Percentiles rank a stretch among this genome's conserved stretches.
Evolutionary conservation across 2,797 vertebrate species (phyloP).

Genomic region (Sardinella longiceps): DNA sequence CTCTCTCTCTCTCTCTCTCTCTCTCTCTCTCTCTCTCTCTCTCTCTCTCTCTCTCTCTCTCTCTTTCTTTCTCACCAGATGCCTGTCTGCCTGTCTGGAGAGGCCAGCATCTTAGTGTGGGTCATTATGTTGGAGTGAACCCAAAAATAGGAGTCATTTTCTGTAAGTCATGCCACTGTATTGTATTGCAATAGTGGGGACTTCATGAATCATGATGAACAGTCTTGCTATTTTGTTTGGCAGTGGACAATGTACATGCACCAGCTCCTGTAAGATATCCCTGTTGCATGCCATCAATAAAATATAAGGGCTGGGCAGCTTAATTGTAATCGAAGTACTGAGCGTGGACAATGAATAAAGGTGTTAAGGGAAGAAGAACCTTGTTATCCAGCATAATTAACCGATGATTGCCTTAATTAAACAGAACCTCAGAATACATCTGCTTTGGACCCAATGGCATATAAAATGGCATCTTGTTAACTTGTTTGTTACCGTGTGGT

Average conservation of each 20-base stretch:
- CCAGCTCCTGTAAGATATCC: neutral
- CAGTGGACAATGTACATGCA: neutral
- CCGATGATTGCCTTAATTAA: neutral
- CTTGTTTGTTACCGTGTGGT: no score
- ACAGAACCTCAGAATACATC: neutral
- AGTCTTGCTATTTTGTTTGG: neutral
- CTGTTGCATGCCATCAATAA: neutral
- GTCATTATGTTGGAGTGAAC: neutral
- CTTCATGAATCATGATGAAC: neutral
- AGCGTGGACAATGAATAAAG: neutral
- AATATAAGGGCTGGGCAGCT: neutral
- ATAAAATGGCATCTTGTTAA: no score
- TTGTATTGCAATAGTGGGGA: neutral
- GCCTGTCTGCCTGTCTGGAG: neutral
- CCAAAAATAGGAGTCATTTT: neutral
- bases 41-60: neutral
- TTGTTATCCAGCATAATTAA: neutral
- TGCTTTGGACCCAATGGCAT: no score
- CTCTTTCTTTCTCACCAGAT: neutral
- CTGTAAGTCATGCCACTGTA: neutral
- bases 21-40: neutral
- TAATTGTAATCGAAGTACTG: neutral
- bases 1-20: neutral
- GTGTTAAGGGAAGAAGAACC: neutral
- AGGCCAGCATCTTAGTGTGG: neutral